A percentile compares a stretch with the other conserved stretches of the same genome.
These are phyloP conservation scores for Cavia porcellus DNA, from an alignment of 2,113 vertebrate genomes.

Conservation along the genomic window DNA sequence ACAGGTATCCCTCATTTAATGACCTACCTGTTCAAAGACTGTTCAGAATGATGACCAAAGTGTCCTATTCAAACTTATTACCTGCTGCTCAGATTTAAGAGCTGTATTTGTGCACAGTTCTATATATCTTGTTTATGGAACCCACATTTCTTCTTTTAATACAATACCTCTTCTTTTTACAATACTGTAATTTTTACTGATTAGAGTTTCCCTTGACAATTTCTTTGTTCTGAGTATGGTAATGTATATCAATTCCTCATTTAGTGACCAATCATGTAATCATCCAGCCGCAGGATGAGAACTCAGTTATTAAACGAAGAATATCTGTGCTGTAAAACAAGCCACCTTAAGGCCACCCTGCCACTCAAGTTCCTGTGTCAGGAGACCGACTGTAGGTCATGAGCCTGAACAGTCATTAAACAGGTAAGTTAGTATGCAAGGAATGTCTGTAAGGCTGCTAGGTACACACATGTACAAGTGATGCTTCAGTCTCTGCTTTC, in stretches of 20 bases:
- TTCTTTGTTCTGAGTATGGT: neutral
- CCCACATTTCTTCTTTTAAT: neutral
- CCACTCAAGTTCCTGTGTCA: neutral
- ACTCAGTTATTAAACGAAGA: neutral
- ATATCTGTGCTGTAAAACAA: neutral
- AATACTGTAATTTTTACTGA: neutral
- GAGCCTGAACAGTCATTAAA: no score
- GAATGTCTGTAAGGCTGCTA: neutral
- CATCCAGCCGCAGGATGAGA: neutral
- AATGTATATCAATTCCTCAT: neutral
- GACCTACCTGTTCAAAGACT: neutral
- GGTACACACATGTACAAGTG: neutral
- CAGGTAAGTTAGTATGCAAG: no score
- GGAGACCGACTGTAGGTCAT: no score
- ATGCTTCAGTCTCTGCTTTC: neutral
- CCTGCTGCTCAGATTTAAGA: neutral
- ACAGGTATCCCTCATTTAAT: neutral
- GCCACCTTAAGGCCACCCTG: neutral
- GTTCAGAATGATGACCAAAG: neutral
- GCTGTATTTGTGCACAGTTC: neutral
- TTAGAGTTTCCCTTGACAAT: neutral
- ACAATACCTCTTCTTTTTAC: neutral
- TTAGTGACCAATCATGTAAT: neutral
- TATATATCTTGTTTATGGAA: neutral
- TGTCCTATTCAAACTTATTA: neutral